A percentile compares a stretch with the other conserved stretches of the same genome.
phyloP scores from a whole-genome alignment of 2,113 vertebrate genomes.

The Scatophagus argus region DNA sequence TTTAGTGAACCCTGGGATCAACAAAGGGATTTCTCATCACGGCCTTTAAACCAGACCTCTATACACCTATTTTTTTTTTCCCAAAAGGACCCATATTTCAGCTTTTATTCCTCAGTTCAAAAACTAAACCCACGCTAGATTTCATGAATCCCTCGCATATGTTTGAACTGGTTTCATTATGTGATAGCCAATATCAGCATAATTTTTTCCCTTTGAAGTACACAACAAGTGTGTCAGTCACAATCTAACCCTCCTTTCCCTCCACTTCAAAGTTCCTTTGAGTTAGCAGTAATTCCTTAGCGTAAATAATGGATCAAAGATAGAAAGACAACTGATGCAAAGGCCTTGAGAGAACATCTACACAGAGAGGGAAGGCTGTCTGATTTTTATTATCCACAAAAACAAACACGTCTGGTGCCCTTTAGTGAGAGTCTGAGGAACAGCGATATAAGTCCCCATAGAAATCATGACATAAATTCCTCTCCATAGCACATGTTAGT shows the following conservation, averaged over 20 bases:
- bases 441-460: constrained; percentile 8
- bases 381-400: constrained; percentile 61
- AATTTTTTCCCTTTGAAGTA: constrained; percentile 54
- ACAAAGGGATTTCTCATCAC: constrained; percentile 52
- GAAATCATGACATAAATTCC: constrained; percentile 20
- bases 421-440: constrained; percentile 40
- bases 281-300: constrained; percentile 51
- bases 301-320: constrained; percentile 76
- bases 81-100: constrained; percentile 19
- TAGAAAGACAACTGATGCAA: constrained; percentile 50
- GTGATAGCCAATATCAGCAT: constrained; percentile 20
- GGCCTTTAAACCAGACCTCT: constrained; percentile 46
- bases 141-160: background rate
- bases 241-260: constrained; percentile 44
- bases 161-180: constrained; percentile 46
- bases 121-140: constrained; percentile 2
- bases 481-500: background rate
- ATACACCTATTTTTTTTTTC: background rate
- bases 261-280: constrained; percentile 70
- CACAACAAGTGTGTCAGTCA: constrained; percentile 56
- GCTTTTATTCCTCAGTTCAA: constrained; percentile 10
- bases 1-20: constrained; percentile 63
- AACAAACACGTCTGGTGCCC: constrained; percentile 57
- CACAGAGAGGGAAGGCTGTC: constrained; percentile 40
- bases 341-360: constrained; percentile 57